Conservation (phyloP, 2,113 vertebrate genomes). For the Vidua chalybeata region DNA sequence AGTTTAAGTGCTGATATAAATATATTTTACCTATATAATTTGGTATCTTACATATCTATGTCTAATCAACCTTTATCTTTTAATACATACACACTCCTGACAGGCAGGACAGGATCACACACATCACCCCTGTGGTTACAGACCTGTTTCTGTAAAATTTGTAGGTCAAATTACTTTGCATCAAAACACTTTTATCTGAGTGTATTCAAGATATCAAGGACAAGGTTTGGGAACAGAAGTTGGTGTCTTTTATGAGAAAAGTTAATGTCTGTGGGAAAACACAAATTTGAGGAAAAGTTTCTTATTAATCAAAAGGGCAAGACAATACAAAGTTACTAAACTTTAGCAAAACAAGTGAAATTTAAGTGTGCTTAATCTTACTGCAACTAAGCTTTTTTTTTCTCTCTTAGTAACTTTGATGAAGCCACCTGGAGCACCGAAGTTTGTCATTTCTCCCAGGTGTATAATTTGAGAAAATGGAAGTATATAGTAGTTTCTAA, state of each 20-base stretch:
- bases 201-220: neutral
- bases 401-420: neutral
- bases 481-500: neutral
- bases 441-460: neutral
- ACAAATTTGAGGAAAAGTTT: neutral
- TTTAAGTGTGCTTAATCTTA: neutral
- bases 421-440: neutral
- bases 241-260: neutral
- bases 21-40: neutral
- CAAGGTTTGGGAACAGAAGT: neutral
- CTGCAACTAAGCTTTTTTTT: neutral
- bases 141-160: neutral
- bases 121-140: neutral
- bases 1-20: neutral
- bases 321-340: neutral
- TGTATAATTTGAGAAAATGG: neutral
- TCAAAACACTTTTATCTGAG: neutral
- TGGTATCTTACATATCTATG: neutral
- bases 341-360: neutral
- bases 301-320: neutral
- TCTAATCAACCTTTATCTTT: neutral
- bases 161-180: neutral
- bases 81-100: neutral
- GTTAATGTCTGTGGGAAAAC: neutral
- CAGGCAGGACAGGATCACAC: neutral